These are phyloP conservation scores for Sminthurides bifidus DNA, from an alignment of 1,140 invertebrate species.

Conservation along the genomic window DNA sequence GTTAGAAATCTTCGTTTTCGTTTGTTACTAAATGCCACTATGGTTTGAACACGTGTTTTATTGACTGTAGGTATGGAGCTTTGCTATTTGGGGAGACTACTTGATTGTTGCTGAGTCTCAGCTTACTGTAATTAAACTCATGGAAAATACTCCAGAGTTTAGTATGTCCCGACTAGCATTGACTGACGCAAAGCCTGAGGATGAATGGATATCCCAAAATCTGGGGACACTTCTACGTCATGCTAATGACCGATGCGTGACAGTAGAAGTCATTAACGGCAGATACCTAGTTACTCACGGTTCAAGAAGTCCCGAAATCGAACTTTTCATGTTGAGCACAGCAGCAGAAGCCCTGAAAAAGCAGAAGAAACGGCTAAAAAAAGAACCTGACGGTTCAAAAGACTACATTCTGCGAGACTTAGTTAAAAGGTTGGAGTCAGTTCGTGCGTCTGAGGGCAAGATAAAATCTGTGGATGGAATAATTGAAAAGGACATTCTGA, in stretches of 20 bases:
- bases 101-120: slow-evolving; percentile 23
- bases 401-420: slow-evolving; percentile 20
- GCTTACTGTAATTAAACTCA: slow-evolving; percentile 12
- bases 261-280: slow-evolving; percentile 12
- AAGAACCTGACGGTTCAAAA: slow-evolving; percentile 40
- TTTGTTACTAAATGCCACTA: background rate
- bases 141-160: background rate
- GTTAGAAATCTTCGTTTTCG: slow-evolving; percentile 35
- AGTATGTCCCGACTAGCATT: background rate
- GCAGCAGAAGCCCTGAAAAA: slow-evolving; percentile 58
- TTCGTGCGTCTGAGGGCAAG: slow-evolving; percentile 22
- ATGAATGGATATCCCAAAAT: slow-evolving; percentile 15
- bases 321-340: slow-evolving; percentile 68
- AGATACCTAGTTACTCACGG: slow-evolving; percentile 12
- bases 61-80: slow-evolving; percentile 20
- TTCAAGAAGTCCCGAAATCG: slow-evolving; percentile 41
- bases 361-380: slow-evolving; percentile 62
- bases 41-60: background rate
- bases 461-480: slow-evolving; percentile 23
- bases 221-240: slow-evolving; percentile 20
- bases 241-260: slow-evolving; percentile 12
- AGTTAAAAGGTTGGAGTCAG: slow-evolving; percentile 9
- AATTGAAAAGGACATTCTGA: slow-evolving; percentile 13
- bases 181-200: background rate
- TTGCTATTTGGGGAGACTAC: slow-evolving; percentile 21